Conservation (phyloP, 2,797 vertebrate genomes). For the Fistularia tabacaria region DNA sequence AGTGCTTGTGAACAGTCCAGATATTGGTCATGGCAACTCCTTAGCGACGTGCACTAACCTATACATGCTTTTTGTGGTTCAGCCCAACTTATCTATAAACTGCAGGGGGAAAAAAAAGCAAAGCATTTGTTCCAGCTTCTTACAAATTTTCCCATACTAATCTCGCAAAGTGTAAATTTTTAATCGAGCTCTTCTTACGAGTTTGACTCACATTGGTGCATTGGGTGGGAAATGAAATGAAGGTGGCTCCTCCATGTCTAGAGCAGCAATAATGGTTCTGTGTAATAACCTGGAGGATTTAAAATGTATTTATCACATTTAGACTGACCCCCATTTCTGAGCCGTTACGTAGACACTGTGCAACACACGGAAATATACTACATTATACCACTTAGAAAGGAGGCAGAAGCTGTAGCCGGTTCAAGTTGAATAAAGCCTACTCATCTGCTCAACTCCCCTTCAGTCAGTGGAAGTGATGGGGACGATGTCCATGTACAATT, state of each 20-base stretch:
- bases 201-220: constrained; percentile 14
- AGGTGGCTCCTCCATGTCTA: constrained; percentile 37
- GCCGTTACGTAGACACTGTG: constrained; percentile 53
- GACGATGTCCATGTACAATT: constrained; percentile 16
- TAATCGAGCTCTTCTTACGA: constrained; percentile 31
- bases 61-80: constrained; percentile 17
- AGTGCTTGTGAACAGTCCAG: constrained; percentile 32
- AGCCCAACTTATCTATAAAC: too few species aligned
- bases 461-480: constrained; percentile 70
- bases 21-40: neutral
- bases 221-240: constrained; percentile 35
- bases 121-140: constrained; percentile 22
- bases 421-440: constrained; percentile 76
- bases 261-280: constrained; percentile 47
- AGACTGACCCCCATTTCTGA: constrained; percentile 56
- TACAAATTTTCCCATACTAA: constrained; percentile 28
- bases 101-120: too few species aligned
- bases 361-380: constrained; percentile 66
- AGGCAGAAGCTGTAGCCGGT: constrained; percentile 74
- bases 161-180: constrained; percentile 32
- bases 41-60: constrained; percentile 1
- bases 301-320: constrained; percentile 63
- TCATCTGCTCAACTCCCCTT: constrained; percentile 79
- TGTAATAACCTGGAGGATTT: constrained; percentile 71
- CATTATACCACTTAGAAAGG: constrained; percentile 67